These are phyloP conservation scores for Thomomys bottae DNA, from an alignment of 2,113 vertebrate species.

Conservation along the genomic window DNA sequence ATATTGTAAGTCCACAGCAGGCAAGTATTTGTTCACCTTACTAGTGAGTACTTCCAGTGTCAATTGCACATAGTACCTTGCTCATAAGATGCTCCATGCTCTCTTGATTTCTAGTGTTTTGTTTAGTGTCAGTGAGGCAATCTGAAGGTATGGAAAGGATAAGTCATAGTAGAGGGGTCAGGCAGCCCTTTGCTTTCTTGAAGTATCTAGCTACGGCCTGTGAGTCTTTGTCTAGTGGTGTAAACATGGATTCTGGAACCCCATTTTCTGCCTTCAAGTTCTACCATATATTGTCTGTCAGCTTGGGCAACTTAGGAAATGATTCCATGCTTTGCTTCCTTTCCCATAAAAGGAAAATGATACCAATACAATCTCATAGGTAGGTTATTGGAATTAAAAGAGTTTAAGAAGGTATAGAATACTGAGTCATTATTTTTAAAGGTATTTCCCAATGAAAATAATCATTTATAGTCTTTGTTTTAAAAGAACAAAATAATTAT, in stretches of 20 bases:
- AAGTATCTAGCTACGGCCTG: too few relatives aligned
- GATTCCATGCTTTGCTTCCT: not conserved
- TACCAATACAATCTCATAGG: not conserved
- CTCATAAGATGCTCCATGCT: rapidly evolving
- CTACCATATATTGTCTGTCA: not conserved
- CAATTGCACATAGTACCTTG: not conserved
- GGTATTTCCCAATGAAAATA: conserved; percentile 8
- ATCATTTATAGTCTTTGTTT: not conserved
- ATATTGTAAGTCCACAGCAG: not conserved
- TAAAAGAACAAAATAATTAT: not conserved
- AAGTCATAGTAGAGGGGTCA: not conserved
- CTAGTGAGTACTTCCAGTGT: not conserved
- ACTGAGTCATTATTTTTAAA: conserved; percentile 17
- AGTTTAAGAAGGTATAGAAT: not conserved
- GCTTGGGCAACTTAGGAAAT: not conserved
- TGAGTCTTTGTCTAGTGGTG: not conserved
- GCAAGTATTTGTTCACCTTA: not conserved
- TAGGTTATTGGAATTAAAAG: not conserved
- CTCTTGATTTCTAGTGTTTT: not conserved
- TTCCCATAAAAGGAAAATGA: not conserved
- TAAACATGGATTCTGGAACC: not conserved
- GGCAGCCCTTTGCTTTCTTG: not conserved
- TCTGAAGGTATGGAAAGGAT: not conserved
- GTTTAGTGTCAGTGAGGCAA: not conserved
- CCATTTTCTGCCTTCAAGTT: not conserved